phyloP scores from a whole-genome alignment of 2,888 invertebrate genomes.

The Alloplasta piceator region DNA sequence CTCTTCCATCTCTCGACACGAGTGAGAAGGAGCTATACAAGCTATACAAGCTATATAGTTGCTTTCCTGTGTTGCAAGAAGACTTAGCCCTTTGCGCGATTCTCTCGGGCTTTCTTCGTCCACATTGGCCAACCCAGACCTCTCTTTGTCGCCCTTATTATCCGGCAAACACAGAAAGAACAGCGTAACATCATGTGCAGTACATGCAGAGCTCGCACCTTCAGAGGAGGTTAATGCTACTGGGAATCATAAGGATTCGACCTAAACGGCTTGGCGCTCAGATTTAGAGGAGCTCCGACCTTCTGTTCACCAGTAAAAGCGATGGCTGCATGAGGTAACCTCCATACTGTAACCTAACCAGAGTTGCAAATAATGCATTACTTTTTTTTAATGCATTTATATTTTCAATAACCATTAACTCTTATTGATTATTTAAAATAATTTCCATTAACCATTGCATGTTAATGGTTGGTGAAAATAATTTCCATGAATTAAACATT shows the following conservation, averaged over 20 bases:
- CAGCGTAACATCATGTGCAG: neutral
- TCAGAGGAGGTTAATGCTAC: neutral
- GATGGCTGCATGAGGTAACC: too few relatives aligned
- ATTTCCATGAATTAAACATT: too few relatives aligned
- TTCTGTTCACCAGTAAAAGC: neutral
- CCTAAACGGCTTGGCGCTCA: neutral
- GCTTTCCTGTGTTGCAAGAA: constrained; percentile 37
- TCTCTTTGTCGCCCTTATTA: constrained; percentile 30
- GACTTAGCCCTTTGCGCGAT: constrained; percentile 38
- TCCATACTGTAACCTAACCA: too few relatives aligned
- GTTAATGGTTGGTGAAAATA: too few relatives aligned
- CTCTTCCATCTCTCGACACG: constrained; percentile 79
- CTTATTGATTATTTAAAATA: too few relatives aligned
- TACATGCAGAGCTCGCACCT: constrained; percentile 20
- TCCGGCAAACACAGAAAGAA: constrained; percentile 8
- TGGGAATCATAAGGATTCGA: too few relatives aligned
- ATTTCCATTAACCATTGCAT: too few relatives aligned
- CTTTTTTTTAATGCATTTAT: too few relatives aligned
- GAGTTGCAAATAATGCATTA: too few relatives aligned
- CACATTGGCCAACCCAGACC: constrained; percentile 25
- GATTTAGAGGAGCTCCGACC: neutral
- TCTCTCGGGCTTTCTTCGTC: constrained; percentile 58
- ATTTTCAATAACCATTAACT: too few relatives aligned
- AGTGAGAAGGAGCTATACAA: constrained; percentile 24
- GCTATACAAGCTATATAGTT: too few relatives aligned